Evolutionary conservation across 2,113 vertebrate species (phyloP), one percentile per base, ranked within the genome.

Genomic region (Oreotrochilus melanogaster): DNA sequence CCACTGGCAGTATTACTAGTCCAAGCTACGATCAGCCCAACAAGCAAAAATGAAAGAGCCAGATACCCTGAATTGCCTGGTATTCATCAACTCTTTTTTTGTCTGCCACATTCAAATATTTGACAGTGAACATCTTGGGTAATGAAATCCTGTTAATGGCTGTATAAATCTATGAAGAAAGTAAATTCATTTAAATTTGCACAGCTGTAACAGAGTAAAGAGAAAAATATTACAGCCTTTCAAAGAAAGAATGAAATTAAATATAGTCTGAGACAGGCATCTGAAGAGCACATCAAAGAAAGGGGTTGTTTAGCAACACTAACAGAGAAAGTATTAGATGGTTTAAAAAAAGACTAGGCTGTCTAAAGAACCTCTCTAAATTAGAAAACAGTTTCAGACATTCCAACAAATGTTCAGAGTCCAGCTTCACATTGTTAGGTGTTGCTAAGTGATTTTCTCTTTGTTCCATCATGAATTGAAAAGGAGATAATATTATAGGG

Each of bases 271-370:
- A 82, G 89, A 92, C 73, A 79, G 67, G 45, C 45, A 66, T 66
- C 51, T 71, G 65, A 92, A 54, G 35, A 84, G 27, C 1, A 1
- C 33, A 64, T 67, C 51, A 78, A 72, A 86, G 75, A 74, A 90
- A 80, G 30, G 9, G 15, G 78, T 93, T 93, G 88, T 97, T 96
- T 92, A 96, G 94, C 94, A 96, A 95, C 79, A 78, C 30, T 74
- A 88, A 71, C 78, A 51, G 21, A 31, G 69, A 80, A 96, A 90
- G 81, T 73, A 54, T 86, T 73, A 71, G 50, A 33, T 43, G 13
- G 56, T 64, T 80, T n/a, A 86, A 89, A 88, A 64, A 89, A 54
- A 95, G 50, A 69, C n/a, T 62, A 78, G 50, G 28, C 30, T 47
- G 18, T 54, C 15, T 78, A 70, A 92, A 87, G 86, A 60, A 23